phyloP scores from a whole-genome alignment of 2,113 vertebrate genomes.

The Harpagus bidentatus region DNA sequence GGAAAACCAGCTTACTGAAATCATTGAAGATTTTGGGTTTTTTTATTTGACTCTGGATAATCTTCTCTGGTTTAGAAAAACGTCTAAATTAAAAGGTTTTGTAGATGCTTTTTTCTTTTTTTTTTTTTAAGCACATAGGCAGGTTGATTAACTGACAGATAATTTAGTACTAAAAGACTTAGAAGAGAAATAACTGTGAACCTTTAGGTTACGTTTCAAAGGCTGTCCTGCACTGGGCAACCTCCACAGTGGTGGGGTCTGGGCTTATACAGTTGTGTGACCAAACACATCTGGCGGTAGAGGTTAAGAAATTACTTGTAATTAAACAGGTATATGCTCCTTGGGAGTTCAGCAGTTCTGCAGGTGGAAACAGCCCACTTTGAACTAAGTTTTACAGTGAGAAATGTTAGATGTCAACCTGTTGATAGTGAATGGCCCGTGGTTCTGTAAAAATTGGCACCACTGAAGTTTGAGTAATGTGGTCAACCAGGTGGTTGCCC shows the following conservation, averaged over 20 bases:
- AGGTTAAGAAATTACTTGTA: neutral
- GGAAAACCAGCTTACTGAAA: neutral
- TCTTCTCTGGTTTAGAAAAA: neutral
- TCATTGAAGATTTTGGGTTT: neutral
- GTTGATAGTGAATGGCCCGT: neutral
- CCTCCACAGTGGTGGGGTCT: neutral
- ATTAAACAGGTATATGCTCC: neutral
- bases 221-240: neutral
- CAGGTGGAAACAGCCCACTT: neutral
- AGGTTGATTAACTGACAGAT: neutral
- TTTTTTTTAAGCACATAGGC: neutral
- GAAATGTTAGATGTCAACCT: neutral
- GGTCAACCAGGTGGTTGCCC: neutral
- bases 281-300: neutral
- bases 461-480: neutral
- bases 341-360: neutral
- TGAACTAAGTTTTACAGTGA: neutral
- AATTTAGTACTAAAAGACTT: neutral
- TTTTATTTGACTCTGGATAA: neutral
- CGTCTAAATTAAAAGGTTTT: neutral
- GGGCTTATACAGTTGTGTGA: neutral
- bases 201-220: neutral
- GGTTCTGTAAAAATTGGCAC: neutral
- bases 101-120: neutral
- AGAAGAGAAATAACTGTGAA: neutral